phyloP scores from a whole-genome alignment of 2,113 vertebrate species.

The Casuarius casuarius region DNA sequence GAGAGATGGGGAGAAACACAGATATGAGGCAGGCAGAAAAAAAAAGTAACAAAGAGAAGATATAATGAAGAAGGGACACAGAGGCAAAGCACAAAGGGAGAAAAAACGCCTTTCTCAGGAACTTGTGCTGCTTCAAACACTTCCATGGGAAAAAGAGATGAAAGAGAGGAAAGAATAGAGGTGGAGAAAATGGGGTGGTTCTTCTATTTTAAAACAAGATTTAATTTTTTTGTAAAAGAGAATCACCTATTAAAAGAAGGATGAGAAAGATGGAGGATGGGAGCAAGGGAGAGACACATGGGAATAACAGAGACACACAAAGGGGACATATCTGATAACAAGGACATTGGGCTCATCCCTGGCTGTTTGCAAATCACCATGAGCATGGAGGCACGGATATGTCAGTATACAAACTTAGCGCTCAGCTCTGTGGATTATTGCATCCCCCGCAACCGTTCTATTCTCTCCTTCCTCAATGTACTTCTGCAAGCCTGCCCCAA shows the following conservation, averaged over 20 bases:
- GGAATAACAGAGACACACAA: slow-evolving; percentile 16
- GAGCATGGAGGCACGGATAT: slow-evolving; percentile 49
- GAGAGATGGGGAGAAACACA: slow-evolving; percentile 27
- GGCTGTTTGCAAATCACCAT: slow-evolving; percentile 52
- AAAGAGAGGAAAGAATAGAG: slow-evolving; percentile 24
- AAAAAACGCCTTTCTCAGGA: background rate
- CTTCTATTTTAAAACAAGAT: slow-evolving; percentile 47
- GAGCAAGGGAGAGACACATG: slow-evolving; percentile 7
- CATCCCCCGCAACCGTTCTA: background rate
- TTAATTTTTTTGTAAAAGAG: slow-evolving; percentile 45
- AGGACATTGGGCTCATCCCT: slow-evolving; percentile 25
- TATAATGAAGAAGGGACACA: slow-evolving; percentile 42
- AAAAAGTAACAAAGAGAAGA: slow-evolving; percentile 39
- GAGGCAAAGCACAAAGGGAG: slow-evolving; percentile 28
- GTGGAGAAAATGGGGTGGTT: slow-evolving; percentile 22
- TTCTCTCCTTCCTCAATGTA: background rate
- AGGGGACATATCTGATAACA: background rate
- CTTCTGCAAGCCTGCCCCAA: background rate
- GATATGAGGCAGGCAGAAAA: background rate
- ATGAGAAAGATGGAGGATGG: slow-evolving; percentile 52
- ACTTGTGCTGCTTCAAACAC: slow-evolving; percentile 42
- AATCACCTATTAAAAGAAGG: slow-evolving; percentile 45
- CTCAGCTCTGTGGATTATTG: slow-evolving; percentile 43
- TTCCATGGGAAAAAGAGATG: slow-evolving; percentile 49
- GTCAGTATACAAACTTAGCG: slow-evolving; percentile 24